Evolutionary conservation across 1,140 invertebrate genomes (phyloP), one percentile per base, ranked within the genome.

Genomic region (Camponotus floridanus): DNA sequence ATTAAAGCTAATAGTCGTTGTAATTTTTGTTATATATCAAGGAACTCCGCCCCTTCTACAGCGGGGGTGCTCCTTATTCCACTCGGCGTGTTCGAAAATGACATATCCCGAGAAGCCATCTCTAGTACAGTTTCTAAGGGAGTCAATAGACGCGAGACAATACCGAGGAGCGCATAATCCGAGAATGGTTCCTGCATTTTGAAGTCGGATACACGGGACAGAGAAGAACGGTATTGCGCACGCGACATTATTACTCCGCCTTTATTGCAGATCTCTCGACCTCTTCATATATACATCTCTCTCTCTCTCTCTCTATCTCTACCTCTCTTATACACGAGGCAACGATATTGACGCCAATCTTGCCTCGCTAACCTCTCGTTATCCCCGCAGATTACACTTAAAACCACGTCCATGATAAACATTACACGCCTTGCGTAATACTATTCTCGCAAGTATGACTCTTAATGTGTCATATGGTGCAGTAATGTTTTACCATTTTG

Each of bases 321-420:
- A 6, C 18, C n/a, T 21, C 45, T 39, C 31, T 39, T n/a, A 15
- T 36, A 61, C 18, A 31, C 42, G 45, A 33, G 67, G 85, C 81
- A 81, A 86, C 76, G 76, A 70, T 59, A 86, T 86, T 51, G 61
- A 70, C 48, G 74, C 55, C 76, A 80, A 81, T 80, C 76, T 86
- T 80, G 76, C 31, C 21, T 80, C 64, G 48, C 36, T 86, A 86
- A 86, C 65, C 62, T 86, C 55, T 86, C 59, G 85, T 86, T 86
- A 86, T 71, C 85, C 85, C 68, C 21, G 26, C 73, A 51, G 85
- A 86, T 86, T 86, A 86, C 85, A 81, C 55, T 59, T 51, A 62
- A 39, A 51, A 62, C 76, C 76, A 39, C 55, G 26, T 61, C 55
- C 33, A 57, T 61, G 67, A 73, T 73, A 83, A 26, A 83, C 68